Evolutionary conservation across 2,797 vertebrate species (phyloP), one percentile per base, ranked within the genome.

Genomic region (Microctenopoma steveboyesi): DNA sequence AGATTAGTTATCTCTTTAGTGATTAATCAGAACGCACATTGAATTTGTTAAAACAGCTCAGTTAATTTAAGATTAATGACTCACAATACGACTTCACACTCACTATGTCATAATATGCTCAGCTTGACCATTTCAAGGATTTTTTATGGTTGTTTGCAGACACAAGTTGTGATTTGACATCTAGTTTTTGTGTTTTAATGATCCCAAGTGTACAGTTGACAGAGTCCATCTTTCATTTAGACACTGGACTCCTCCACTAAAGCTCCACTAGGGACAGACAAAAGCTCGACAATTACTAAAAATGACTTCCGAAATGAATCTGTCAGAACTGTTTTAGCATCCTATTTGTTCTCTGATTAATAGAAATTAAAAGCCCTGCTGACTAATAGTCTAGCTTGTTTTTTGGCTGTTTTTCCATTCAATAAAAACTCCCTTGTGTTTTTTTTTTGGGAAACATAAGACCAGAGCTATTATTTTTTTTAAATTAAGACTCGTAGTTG

Each of bases 171-270:
- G 9, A 56, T 49, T 25, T 18, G 15, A n/a, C 25, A 28, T 55
- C 43, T 51, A 14, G 2, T 8, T 56, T 62, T 2, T 70, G 55
- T 42, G 58, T 62, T 73, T 57, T 70, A 74, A 78, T 62, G 72
- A 69, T 16, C 47, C 6, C 0, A 11, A 43, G 45, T 69, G 37
- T 13, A 46, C 5, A 25, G 37, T 18, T 37, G 62, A 62, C 47
- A 57, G 12, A 61, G 47, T 65, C 50, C 22, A 8, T 72, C 69
- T 64, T 59, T 64, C 46, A 58, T 51, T 64, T 30, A 13, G 43
- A 62, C 10, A 13, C 4, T 13, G 3, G 22, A 35, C 64, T 43
- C 0, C 59, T 68, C 40, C 37, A 25, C n/a, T 28, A 25, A 59
- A 72, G 47, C 40, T 68, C 28, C 64, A 63, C 48, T 18, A 52